phyloP scores from a whole-genome alignment of 1,140 invertebrate genomes.

The Macrotrachela quadricornifera region DNA sequence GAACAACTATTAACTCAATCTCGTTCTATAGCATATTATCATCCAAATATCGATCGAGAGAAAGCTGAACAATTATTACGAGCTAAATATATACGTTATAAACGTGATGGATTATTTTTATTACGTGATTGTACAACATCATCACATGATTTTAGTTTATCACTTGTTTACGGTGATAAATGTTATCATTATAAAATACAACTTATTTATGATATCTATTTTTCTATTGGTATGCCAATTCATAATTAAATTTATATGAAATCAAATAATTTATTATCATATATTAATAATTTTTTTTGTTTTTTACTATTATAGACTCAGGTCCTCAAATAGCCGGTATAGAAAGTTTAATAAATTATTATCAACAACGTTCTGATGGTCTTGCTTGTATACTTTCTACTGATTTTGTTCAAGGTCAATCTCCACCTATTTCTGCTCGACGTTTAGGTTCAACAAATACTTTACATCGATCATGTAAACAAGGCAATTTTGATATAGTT shows the following conservation, averaged over 20 bases:
- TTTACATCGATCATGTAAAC: no score
- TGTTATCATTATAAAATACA: slow-evolving; percentile 53
- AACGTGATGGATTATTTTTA: slow-evolving; percentile 39
- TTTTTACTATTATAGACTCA: slow-evolving; percentile 36
- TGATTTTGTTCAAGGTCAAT: no score
- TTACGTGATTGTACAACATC: slow-evolving; percentile 15
- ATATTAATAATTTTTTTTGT: no score
- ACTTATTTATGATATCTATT: slow-evolving; percentile 25
- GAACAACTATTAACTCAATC: no score
- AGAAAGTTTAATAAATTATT: slow-evolving; percentile 60
- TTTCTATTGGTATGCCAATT: no score
- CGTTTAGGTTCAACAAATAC: no score
- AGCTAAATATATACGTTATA: slow-evolving; percentile 34
- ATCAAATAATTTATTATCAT: no score
- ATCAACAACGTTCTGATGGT: slow-evolving; percentile 43
- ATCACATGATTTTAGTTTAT: slow-evolving; percentile 14
- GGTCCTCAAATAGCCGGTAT: slow-evolving; percentile 57
- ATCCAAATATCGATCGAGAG: slow-evolving; percentile 55
- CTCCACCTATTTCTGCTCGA: no score
- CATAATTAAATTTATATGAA: no score
- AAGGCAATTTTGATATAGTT: no score
- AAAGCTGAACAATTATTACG: slow-evolving; percentile 50
- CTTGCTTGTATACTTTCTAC: slow-evolving; percentile 21
- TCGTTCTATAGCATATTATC: slow-evolving; percentile 42
- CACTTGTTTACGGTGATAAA: slow-evolving; percentile 41